Evolutionary conservation across 2,888 invertebrate species (phyloP).

Genomic region (Polydrusus pterygomalis): DNA sequence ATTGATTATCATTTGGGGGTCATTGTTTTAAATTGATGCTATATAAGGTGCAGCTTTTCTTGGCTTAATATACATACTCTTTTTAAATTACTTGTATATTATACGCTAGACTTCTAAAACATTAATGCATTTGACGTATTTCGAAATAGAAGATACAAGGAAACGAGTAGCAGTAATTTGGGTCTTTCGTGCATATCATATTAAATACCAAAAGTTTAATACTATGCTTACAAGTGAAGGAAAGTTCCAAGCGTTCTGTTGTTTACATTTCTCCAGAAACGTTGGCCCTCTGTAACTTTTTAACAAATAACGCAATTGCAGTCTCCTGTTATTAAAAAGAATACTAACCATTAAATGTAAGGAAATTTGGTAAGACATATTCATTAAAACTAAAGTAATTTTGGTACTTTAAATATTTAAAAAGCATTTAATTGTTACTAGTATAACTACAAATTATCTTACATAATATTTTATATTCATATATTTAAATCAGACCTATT

Average conservation of each 20-base stretch:
- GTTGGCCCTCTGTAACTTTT: neutral
- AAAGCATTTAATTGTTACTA: no score
- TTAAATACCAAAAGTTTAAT: constrained; percentile 28
- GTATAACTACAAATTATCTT: no score
- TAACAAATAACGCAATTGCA: neutral
- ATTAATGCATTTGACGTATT: constrained; percentile 18
- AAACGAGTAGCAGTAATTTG: constrained; percentile 33
- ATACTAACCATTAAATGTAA: no score
- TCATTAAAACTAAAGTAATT: no score
- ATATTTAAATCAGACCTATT: neutral
- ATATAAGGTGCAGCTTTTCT: no score
- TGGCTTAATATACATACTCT: no score
- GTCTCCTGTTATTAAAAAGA: neutral
- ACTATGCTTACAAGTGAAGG: constrained; percentile 14
- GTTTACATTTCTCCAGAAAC: neutral
- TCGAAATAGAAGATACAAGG: constrained; percentile 22
- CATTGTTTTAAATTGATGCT: no score
- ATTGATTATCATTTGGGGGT: no score
- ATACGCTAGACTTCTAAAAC: neutral
- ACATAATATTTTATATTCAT: no score
- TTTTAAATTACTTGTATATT: no score
- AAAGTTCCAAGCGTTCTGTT: constrained; percentile 2
- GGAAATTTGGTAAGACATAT: no score
- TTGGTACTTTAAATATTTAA: no score
- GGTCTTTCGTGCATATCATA: constrained; percentile 36